Evolutionary conservation across 2,113 vertebrate species (phyloP).

Genomic region (Hippopotamus amphibius): DNA sequence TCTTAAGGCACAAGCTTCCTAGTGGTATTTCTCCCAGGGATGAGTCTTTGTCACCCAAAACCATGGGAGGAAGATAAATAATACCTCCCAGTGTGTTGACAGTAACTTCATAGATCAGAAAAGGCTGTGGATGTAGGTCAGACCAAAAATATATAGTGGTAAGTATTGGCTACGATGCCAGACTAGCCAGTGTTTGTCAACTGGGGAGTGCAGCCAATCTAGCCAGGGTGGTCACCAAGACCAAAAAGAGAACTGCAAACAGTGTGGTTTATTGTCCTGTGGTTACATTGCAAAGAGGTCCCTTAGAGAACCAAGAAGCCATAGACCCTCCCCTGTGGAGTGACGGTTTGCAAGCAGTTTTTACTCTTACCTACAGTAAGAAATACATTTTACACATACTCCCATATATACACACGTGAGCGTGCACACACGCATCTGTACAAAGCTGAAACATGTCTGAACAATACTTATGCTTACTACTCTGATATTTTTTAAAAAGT

Average conservation of each 20-base stretch:
- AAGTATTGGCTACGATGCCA: slow-evolving; percentile 53
- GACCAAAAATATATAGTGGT: slow-evolving; percentile 78
- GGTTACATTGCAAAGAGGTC: slow-evolving; percentile 17
- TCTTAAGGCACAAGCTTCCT: slow-evolving; percentile 22
- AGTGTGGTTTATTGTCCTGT: slow-evolving; percentile 60
- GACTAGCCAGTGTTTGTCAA: slow-evolving; percentile 64
- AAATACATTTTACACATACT: neutral
- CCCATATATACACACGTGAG: neutral
- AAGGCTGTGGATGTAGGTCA: slow-evolving; percentile 73
- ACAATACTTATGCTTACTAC: neutral
- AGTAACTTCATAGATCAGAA: slow-evolving; percentile 77
- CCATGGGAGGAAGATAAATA: slow-evolving; percentile 72
- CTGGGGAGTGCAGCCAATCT: neutral
- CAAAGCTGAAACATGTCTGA: neutral
- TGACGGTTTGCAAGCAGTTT: neutral
- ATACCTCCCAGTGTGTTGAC: slow-evolving; percentile 74
- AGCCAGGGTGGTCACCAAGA: slow-evolving; percentile 41
- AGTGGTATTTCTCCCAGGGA: neutral
- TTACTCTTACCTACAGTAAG: neutral
- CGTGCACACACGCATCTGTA: neutral
- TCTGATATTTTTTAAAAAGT: neutral
- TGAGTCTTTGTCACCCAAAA: slow-evolving; percentile 76
- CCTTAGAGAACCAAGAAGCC: slow-evolving; percentile 49
- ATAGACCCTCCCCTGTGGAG: neutral
- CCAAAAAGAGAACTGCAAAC: slow-evolving; percentile 75